phyloP scores from a whole-genome alignment of 2,888 invertebrate genomes.

The Biston stratarius region DNA sequence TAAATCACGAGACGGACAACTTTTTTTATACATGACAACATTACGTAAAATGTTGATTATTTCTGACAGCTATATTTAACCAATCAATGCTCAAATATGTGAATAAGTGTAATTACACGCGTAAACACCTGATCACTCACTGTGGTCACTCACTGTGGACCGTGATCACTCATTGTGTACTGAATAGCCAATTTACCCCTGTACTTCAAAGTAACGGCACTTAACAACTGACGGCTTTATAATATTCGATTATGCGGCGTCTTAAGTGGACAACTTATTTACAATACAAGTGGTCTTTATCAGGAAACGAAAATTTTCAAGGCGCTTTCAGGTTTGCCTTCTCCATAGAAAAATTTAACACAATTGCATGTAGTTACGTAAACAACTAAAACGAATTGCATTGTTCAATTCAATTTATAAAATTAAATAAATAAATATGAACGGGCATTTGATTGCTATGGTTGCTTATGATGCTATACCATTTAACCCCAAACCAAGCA shows the following conservation, averaged over 20 bases:
- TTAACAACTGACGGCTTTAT: constrained; percentile 44
- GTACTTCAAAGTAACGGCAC: constrained; percentile 53
- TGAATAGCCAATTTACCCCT: constrained; percentile 76
- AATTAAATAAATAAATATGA: too few relatives aligned
- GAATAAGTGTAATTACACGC: constrained; percentile 67
- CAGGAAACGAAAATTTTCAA: too few relatives aligned
- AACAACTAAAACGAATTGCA: too few relatives aligned
- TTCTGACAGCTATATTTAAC: constrained; percentile 32
- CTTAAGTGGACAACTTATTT: not conserved
- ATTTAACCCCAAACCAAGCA: too few relatives aligned
- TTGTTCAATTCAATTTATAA: too few relatives aligned
- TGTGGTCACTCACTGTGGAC: constrained; percentile 50
- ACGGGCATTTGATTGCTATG: too few relatives aligned
- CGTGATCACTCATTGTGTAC: constrained; percentile 49
- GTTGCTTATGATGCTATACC: too few relatives aligned
- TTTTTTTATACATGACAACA: not conserved
- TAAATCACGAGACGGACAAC: too few relatives aligned
- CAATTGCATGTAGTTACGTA: too few relatives aligned
- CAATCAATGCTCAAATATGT: constrained; percentile 42
- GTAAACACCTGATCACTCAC: constrained; percentile 62
- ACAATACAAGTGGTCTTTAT: too few relatives aligned
- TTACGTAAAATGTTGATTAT: constrained; percentile 27
- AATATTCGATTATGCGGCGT: constrained; percentile 28
- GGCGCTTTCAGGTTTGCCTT: too few relatives aligned
- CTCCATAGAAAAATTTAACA: too few relatives aligned